A percentile compares a stretch with the other conserved stretches of the same genome.
Evolutionary conservation across 2,888 invertebrate species (phyloP).

Genomic region (Cabera pusaria): DNA sequence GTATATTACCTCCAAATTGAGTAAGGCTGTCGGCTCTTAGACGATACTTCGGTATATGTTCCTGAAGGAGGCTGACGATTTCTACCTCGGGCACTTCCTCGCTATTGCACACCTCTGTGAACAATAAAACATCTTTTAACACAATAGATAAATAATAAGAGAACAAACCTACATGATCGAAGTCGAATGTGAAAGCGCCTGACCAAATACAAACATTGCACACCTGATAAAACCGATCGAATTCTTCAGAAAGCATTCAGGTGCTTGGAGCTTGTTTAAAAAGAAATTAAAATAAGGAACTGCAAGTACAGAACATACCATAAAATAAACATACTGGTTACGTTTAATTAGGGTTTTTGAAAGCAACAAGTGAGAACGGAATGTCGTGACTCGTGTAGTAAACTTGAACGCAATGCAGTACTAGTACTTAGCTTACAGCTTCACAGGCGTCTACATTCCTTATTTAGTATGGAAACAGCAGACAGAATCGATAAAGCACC

Average conservation of each 20-base stretch:
- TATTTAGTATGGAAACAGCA: constrained; percentile 64
- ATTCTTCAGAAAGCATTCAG: constrained; percentile 4
- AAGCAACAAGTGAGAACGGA: constrained; percentile 56
- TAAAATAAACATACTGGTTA: constrained; percentile 13
- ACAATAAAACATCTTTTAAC: constrained; percentile 48
- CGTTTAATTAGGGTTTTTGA: constrained; percentile 35
- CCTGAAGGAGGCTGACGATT: constrained; percentile 96
- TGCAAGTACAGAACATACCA: neutral
- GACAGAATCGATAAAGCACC: constrained; percentile 74
- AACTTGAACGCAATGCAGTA: constrained; percentile 56
- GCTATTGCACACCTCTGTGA: constrained; percentile 94
- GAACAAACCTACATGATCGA: constrained; percentile 1
- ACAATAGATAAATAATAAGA: neutral
- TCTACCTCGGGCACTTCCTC: constrained; percentile 97
- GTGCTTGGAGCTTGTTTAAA: constrained; percentile 2
- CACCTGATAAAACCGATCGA: constrained; percentile 10
- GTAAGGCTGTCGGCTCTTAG: constrained; percentile 97
- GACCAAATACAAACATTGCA: constrained; percentile 6
- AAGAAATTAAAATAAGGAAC: constrained; percentile 11
- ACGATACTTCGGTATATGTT: constrained; percentile 97
- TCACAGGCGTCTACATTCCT: constrained; percentile 53
- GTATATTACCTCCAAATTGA: constrained; percentile 93
- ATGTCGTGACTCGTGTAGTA: constrained; percentile 58
- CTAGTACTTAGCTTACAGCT: constrained; percentile 31
- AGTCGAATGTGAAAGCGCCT: constrained; percentile 9